Base-by-base conservation (phyloP, 2,113 vertebrate species). In the Octodon degus region DNA sequence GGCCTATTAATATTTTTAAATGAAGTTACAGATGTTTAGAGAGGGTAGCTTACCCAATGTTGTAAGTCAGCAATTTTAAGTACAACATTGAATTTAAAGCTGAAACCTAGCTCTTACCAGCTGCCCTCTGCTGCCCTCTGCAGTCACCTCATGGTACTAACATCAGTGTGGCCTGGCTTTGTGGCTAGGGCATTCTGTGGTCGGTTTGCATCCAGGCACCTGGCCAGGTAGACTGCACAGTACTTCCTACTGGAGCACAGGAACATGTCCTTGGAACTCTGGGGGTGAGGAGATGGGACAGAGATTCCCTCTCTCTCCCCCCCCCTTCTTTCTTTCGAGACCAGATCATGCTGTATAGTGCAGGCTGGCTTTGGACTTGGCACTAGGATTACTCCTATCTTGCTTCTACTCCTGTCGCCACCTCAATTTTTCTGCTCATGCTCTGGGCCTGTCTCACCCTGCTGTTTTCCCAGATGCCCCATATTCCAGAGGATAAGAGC, bases 121-220 rank as follows among this genome's bases (percentile, higher is more conserved):
- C 80, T 95, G 65, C 65, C 47, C 47, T 79, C 65, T 67, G 83
- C 74, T 89, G 80, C 89, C 85, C 50, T 10, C 92, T 93, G 9
- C 43, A 20, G 63, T 80, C 88, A 58, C 3, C 8, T 22, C 10
- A 3, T 13, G 24, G 58, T 74, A 89, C 40, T 86, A 27, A 85
- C 87, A 83, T 8, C 32, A 6, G 17, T 43, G 60, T 50, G 47
- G 25, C 32, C 34, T 13, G 22, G 22, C 27, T 90, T 55, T 60
- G 67, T 32, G 43, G 4, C 8, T 0, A 3, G 30, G 12, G 34
- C 24, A n/a, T 37, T 68, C 84, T 81, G 43, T n/a, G 13, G 11
- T n/a, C 20, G 12, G 43, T 19, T 91, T 93, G 82, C 60, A 67
- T 60, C 9, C 47, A 68, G 83, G 14, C 9, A 24, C 20, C 81